phyloP scores from a whole-genome alignment of 2,113 vertebrate genomes.

The Lagopus leucura region DNA sequence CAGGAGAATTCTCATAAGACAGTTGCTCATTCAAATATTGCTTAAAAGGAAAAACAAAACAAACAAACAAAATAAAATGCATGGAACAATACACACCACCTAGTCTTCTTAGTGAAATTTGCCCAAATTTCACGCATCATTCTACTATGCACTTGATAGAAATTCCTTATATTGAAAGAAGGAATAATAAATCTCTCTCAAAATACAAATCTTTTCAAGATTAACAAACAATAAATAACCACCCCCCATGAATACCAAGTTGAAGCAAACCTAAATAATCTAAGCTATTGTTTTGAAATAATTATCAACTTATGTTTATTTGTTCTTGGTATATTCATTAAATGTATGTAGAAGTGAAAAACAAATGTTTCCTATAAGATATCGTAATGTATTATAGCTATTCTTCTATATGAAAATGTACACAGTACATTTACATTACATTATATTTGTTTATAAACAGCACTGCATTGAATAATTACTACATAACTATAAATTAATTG shows the following conservation, averaged over 20 bases:
- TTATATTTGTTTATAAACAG: not conserved
- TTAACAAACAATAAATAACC: not conserved
- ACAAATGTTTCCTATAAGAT: not conserved
- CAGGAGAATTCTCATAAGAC: slow-evolving; percentile 54
- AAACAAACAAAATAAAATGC: not conserved
- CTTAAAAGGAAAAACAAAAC: slow-evolving; percentile 70
- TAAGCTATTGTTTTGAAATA: not conserved
- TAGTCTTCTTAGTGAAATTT: not conserved
- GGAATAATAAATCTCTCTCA: not conserved
- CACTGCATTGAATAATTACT: not conserved
- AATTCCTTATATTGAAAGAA: not conserved
- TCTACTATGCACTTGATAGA: not conserved
- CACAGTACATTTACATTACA: too few species aligned
- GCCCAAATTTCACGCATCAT: not conserved
- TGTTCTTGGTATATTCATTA: not conserved
- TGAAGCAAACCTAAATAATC: not conserved
- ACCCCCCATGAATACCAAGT: not conserved
- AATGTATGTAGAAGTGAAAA: not conserved
- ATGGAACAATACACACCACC: not conserved
- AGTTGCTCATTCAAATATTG: slow-evolving; percentile 85
- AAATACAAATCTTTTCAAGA: not conserved
- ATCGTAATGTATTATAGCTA: not conserved
- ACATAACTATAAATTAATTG: not conserved
- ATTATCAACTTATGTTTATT: not conserved
- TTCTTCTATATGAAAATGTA: not conserved